A percentile compares a stretch with the other conserved stretches of the same genome.
Evolutionary conservation across 1,140 invertebrate genomes (phyloP).

Genomic region (Cotesia glomerata): DNA sequence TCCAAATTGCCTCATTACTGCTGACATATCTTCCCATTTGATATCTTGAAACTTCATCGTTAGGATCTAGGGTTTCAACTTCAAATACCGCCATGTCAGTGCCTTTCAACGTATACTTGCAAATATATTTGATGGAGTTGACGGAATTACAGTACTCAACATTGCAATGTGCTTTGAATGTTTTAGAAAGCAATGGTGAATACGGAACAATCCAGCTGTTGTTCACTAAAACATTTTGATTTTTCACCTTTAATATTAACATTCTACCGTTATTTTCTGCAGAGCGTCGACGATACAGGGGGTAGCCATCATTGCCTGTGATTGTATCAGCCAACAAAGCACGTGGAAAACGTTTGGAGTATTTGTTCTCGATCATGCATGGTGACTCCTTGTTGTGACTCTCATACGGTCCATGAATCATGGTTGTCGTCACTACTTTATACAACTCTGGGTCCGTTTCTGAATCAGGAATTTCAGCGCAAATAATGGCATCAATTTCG

Average conservation of each 20-base stretch:
- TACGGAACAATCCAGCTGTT: slow-evolving; percentile 66
- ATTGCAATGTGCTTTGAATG: slow-evolving; percentile 55
- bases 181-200: slow-evolving; percentile 60
- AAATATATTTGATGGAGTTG: slow-evolving; percentile 41
- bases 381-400: slow-evolving; percentile 55
- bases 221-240: slow-evolving; percentile 43
- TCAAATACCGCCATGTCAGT: slow-evolving; percentile 41
- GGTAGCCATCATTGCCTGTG: slow-evolving; percentile 49
- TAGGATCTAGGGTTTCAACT: slow-evolving; percentile 12
- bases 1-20: slow-evolving; percentile 58
- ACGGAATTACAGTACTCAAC: slow-evolving; percentile 43
- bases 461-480: slow-evolving; percentile 64
- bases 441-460: slow-evolving; percentile 52
- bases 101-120: slow-evolving; percentile 46
- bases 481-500: slow-evolving; percentile 53
- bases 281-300: slow-evolving; percentile 45
- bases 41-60: slow-evolving; percentile 47
- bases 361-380: slow-evolving; percentile 62
- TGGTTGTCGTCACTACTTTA: slow-evolving; percentile 56
- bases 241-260: slow-evolving; percentile 21
- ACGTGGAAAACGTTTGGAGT: slow-evolving; percentile 57
- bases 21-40: slow-evolving; percentile 45
- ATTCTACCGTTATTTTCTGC: slow-evolving; percentile 24
- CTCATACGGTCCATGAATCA: slow-evolving; percentile 67
- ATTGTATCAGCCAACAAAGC: slow-evolving; percentile 49